Percentiles rank a stretch among this genome's conserved stretches.
phyloP scores from a whole-genome alignment of 2,113 vertebrate species.

The Brachyistius frenatus region DNA sequence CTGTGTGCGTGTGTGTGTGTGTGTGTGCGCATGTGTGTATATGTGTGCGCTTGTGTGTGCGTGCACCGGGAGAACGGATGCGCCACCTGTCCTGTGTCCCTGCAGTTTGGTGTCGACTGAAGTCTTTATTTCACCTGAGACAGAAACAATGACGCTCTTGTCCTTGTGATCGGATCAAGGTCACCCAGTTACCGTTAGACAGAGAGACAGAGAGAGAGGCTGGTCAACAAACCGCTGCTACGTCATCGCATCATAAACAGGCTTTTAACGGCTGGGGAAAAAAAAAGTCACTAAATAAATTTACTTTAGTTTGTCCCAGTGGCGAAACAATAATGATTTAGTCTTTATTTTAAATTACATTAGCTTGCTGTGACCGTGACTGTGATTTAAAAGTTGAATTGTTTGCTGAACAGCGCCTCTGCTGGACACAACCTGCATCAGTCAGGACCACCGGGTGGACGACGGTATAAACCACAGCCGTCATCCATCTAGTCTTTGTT shows the following conservation, averaged over 20 bases:
- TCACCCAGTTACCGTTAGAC: not conserved
- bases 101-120: not conserved
- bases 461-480: no score
- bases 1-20: not conserved
- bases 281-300: no score
- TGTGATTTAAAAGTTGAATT: no score
- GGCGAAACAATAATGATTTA: no score
- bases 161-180: not conserved
- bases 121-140: conserved; percentile 12
- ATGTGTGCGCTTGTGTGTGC: not conserved
- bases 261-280: no score
- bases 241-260: not conserved
- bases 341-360: no score
- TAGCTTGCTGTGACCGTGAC: no score
- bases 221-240: not conserved
- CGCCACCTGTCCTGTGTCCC: conserved; percentile 40
- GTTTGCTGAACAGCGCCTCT: no score
- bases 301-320: no score
- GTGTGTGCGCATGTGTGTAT: not conserved
- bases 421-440: no score
- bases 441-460: no score
- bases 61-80: conserved; percentile 31
- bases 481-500: no score
- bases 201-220: not conserved
- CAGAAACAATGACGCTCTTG: not conserved